Evolutionary conservation across 1,140 invertebrate species (phyloP).

Genomic region (Lutraria rhynchaena): DNA sequence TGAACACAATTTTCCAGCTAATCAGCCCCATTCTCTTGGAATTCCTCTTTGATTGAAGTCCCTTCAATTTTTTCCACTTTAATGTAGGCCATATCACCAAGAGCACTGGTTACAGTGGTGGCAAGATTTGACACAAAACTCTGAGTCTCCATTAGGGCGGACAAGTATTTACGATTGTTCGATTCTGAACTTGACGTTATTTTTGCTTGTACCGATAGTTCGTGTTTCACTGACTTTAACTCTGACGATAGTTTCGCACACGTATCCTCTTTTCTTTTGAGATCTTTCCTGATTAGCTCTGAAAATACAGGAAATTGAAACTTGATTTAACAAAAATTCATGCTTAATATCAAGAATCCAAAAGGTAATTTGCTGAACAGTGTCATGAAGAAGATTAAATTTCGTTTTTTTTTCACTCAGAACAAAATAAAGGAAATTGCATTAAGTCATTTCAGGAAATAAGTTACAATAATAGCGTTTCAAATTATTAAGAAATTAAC

Average conservation of each 20-base stretch:
- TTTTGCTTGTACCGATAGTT: slow-evolving; percentile 61
- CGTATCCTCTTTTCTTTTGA: slow-evolving; percentile 65
- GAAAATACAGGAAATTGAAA: slow-evolving; percentile 16
- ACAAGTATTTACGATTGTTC: slow-evolving; percentile 68
- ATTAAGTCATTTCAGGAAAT: too few species aligned
- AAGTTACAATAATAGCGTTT: too few species aligned
- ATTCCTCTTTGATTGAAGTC: slow-evolving; percentile 14
- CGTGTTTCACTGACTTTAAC: slow-evolving; percentile 66
- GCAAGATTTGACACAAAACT: slow-evolving; percentile 61
- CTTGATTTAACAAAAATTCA: background rate
- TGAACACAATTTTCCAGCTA: too few species aligned
- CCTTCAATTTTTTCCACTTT: slow-evolving; percentile 35
- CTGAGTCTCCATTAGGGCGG: slow-evolving; percentile 65
- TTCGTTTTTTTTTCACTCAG: too few species aligned
- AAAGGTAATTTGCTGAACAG: too few species aligned
- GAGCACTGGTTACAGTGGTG: slow-evolving; percentile 55
- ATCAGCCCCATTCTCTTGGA: slow-evolving; percentile 25
- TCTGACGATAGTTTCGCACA: slow-evolving; percentile 64
- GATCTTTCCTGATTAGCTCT: slow-evolving; percentile 66
- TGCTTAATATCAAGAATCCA: too few species aligned
- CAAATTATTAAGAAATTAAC: too few species aligned
- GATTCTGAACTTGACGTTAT: slow-evolving; percentile 65
- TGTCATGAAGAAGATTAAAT: too few species aligned
- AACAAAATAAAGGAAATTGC: too few species aligned
- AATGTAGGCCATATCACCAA: slow-evolving; percentile 56